phyloP scores from a whole-genome alignment of 2,113 vertebrate genomes.

The Rhabdomys dilectus region DNA sequence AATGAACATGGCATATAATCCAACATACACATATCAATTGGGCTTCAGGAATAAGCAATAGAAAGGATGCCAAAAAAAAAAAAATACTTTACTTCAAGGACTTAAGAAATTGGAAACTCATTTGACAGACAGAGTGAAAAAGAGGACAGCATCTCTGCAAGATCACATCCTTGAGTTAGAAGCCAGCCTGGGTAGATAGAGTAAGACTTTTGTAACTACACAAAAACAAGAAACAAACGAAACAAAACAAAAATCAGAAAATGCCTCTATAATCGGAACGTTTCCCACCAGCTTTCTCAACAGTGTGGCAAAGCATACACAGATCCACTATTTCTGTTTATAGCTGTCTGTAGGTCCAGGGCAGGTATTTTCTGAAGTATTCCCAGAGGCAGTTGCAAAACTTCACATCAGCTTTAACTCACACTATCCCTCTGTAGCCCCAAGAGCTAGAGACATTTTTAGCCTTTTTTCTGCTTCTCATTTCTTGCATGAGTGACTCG shows the following conservation, averaged over 20 bases:
- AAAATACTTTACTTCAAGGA: neutral
- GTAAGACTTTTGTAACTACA: no score
- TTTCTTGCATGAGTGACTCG: constrained; percentile 27
- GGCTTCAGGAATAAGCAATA: neutral
- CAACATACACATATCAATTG: neutral
- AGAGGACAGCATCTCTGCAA: neutral
- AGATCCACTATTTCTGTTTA: neutral
- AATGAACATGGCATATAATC: neutral
- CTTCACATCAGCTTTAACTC: neutral
- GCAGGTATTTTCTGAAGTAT: neutral
- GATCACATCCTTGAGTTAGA: neutral
- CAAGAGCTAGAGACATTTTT: constrained; percentile 31
- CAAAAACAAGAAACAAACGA: neutral
- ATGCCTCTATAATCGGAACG: neutral
- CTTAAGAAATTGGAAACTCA: neutral
- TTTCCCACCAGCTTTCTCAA: neutral
- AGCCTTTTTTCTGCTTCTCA: neutral
- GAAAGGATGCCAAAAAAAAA: neutral
- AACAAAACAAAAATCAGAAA: neutral
- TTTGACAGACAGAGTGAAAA: neutral
- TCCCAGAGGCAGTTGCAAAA: neutral
- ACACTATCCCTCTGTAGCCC: neutral
- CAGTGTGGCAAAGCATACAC: neutral
- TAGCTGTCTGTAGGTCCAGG: neutral
- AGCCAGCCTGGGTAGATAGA: neutral